Evolutionary conservation across 2,888 invertebrate species (phyloP).

Genomic region (Drosophila nr. perissopoda): DNA sequence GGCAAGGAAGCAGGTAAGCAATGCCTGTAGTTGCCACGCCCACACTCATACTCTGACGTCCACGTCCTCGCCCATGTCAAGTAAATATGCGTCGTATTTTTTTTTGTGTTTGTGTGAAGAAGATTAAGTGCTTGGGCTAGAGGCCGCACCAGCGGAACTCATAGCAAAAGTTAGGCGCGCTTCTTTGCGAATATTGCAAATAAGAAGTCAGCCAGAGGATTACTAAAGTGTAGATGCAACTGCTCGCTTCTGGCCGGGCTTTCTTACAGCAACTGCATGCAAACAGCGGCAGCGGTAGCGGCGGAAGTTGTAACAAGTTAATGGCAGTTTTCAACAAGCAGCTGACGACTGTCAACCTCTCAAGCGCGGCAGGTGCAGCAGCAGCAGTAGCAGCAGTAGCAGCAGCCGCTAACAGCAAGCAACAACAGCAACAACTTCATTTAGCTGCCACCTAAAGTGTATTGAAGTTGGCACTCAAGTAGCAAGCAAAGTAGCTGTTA

Average conservation of each 20-base stretch:
- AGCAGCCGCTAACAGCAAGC: neutral
- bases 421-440: conserved; percentile 45
- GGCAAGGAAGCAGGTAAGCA: conserved; percentile 73
- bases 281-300: conserved; percentile 35
- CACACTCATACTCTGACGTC: neutral
- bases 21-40: conserved; percentile 60
- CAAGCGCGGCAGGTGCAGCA: conserved; percentile 45
- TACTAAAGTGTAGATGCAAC: conserved; percentile 40
- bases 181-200: conserved; percentile 64
- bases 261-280: conserved; percentile 55
- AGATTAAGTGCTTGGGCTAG: conserved; percentile 46
- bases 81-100: conserved; percentile 69
- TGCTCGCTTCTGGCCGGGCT: conserved; percentile 7
- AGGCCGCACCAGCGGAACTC: conserved; percentile 48
- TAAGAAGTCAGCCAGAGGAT: conserved; percentile 49
- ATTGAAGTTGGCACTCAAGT: conserved; percentile 77
- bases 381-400: conserved; percentile 4
- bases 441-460: conserved; percentile 60
- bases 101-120: conserved; percentile 37
- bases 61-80: conserved; percentile 54
- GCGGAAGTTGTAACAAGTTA: conserved; percentile 81
- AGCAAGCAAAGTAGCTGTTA: conserved; percentile 74
- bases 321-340: conserved; percentile 76
- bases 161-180: conserved; percentile 65
- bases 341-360: conserved; percentile 63